phyloP scores from a whole-genome alignment of 2,113 vertebrate genomes.

The Mungos mungo region DNA sequence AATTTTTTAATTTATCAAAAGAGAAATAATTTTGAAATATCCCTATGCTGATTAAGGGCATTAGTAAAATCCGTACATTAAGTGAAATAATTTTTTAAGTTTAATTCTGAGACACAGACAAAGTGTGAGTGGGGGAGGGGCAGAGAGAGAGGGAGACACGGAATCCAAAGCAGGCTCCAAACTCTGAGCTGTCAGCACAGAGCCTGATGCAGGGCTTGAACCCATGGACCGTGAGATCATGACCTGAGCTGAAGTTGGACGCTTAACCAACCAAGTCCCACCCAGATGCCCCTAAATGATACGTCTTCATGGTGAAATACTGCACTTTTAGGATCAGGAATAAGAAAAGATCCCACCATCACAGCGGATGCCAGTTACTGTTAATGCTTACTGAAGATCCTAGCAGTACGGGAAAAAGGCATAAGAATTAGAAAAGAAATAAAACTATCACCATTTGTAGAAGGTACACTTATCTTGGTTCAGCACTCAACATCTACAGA shows the following conservation, averaged over 20 bases:
- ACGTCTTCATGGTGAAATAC: neutral
- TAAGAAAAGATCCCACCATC: neutral
- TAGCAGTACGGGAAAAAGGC: neutral
- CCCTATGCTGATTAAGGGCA: constrained; percentile 13
- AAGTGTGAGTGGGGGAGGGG: no score
- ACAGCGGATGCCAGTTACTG: neutral
- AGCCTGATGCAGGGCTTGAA: no score
- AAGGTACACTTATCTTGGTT: neutral
- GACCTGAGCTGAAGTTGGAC: no score
- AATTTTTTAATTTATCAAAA: neutral
- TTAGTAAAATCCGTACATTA: neutral
- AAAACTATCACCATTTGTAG: neutral
- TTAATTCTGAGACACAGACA: no score
- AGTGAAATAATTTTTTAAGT: neutral
- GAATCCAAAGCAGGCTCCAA: no score
- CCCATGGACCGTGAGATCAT: no score
- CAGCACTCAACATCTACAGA: constrained; percentile 1
- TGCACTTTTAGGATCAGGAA: neutral
- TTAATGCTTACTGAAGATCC: neutral
- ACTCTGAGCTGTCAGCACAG: no score
- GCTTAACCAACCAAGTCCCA: no score
- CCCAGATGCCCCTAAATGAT: neutral
- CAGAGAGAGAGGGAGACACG: no score
- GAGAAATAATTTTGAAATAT: constrained; percentile 17
- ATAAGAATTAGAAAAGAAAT: neutral